Evolutionary conservation across 2,888 invertebrate species (phyloP).

Genomic region (Diogma glabrata): DNA sequence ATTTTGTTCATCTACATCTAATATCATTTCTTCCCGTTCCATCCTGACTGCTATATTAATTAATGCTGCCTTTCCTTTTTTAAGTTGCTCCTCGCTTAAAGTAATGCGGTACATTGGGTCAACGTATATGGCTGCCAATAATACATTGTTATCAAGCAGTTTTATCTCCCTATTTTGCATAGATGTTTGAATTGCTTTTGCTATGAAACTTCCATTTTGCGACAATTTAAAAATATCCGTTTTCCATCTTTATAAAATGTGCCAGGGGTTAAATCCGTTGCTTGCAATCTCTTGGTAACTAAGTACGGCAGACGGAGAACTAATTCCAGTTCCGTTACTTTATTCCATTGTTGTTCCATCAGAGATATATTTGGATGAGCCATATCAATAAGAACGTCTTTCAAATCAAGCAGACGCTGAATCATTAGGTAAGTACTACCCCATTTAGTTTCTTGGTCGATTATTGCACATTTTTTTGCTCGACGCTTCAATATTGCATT

Average conservation of each 20-base stretch:
- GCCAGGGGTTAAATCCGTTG: neutral
- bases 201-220: neutral
- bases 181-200: conserved; percentile 4
- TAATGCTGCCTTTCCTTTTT: neutral
- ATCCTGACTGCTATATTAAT: conserved; percentile 4
- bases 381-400: neutral
- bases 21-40: no score
- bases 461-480: no score
- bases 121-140: no score
- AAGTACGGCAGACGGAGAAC: neutral
- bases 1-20: no score
- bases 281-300: conserved; percentile 2
- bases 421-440: conserved; percentile 8
- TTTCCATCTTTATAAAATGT: conserved; percentile 2
- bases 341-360: neutral
- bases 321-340: neutral
- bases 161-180: conserved; percentile 1
- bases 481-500: no score
- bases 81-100: neutral
- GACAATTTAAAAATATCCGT: neutral
- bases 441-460: neutral
- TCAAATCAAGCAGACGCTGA: conserved; percentile 4
- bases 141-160: no score
- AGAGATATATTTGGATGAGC: no score
- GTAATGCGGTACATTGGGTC: neutral